Evolutionary conservation across 2,113 vertebrate species (phyloP).

Genomic region (Isurus oxyrinchus): DNA sequence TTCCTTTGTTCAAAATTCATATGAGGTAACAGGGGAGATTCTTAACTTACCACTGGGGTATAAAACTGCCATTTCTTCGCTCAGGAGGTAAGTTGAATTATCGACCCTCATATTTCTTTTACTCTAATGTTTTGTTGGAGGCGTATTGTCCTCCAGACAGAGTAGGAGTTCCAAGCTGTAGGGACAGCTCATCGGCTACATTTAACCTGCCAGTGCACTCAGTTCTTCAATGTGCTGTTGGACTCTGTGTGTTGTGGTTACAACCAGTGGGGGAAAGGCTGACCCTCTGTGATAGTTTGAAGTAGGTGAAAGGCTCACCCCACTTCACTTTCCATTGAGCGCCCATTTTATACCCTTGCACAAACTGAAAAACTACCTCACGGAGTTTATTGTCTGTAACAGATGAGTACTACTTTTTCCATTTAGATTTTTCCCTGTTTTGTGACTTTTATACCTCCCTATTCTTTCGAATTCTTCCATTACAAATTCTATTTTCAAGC

Average conservation of each 20-base stretch:
- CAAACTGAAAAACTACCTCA: background rate
- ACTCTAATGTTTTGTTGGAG: background rate
- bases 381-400: background rate
- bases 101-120: background rate
- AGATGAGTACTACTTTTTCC: background rate
- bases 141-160: background rate
- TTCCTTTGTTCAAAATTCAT: background rate
- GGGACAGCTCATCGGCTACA: background rate
- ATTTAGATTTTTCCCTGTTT: background rate
- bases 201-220: background rate
- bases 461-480: background rate
- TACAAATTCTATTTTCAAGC: background rate
- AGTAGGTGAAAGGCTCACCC: background rate
- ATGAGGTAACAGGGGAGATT: constrained; percentile 8
- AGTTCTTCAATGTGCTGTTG: background rate
- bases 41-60: background rate
- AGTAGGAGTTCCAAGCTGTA: background rate
- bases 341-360: background rate
- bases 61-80: background rate
- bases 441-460: background rate
- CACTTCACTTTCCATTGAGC: background rate
- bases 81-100: background rate
- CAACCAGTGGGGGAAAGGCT: background rate
- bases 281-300: background rate
- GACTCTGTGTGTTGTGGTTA: background rate